These are phyloP conservation scores for Crenuchus spilurus DNA, from an alignment of 2,797 vertebrate species.

Conservation along the genomic window DNA sequence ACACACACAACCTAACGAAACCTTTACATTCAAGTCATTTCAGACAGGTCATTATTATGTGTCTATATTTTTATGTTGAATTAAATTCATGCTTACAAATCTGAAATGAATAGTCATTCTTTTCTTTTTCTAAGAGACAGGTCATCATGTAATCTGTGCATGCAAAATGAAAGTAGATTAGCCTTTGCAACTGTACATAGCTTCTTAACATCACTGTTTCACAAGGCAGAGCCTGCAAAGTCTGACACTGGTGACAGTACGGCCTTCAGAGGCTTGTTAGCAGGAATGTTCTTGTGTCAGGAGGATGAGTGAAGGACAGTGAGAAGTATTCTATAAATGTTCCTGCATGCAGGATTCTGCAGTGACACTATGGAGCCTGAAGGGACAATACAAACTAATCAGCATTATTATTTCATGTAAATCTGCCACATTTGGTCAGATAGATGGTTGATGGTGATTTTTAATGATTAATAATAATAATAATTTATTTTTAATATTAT, in stretches of 20 bases:
- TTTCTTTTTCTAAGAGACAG: background rate
- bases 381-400: too few species aligned
- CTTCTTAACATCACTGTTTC: background rate
- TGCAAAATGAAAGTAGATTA: background rate
- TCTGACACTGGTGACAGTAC: background rate
- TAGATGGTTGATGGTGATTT: too few species aligned
- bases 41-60: too few species aligned
- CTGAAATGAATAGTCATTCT: background rate
- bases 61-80: background rate
- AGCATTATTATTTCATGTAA: too few species aligned
- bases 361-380: background rate
- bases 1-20: too few species aligned
- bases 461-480: too few species aligned
- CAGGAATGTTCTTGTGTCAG: background rate
- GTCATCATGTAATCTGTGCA: background rate
- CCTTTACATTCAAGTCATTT: too few species aligned
- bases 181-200: background rate
- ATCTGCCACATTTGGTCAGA: too few species aligned
- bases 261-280: conserved; percentile 18
- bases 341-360: background rate
- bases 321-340: background rate
- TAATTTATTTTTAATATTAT: too few species aligned
- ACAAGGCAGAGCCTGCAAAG: background rate
- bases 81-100: background rate
- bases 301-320: background rate